Base-by-base conservation (phyloP, 1,140 invertebrate genomes). In the Samia ricini region DNA sequence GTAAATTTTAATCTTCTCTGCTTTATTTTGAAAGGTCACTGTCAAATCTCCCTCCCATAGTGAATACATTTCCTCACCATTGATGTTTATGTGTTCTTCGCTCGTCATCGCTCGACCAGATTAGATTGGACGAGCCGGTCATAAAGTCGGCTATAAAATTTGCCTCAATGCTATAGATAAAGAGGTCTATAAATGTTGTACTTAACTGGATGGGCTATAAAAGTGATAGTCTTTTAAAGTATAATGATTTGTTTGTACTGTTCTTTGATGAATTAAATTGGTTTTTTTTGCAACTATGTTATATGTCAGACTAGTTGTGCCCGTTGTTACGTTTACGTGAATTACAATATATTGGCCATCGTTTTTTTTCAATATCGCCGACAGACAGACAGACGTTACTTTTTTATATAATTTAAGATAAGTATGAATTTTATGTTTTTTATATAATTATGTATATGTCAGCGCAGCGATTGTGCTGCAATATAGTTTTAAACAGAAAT, bases 111-210 rank as follows among this genome's bases (percentile, higher is more conserved):
- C 22, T 52, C 51, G 15, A 52, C 51, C 51, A 52, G 51, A 52
- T 52, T 52, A 52, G 51, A 52, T 52, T 52, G 51, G 51, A 52
- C 22, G 21, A 23, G 51, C 51, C 22, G 51, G 20, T 52, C 51
- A 23, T 52, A 52, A 52, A 52, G 20, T 21, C 7, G 4, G 20
- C 22, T 23, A 23, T 52, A 52, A 52, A 52, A 52, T 52, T 22
- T 23, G 20, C 22, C 22, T 15, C 51, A 23, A 4, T 23, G 51
- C 51, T 52, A 52, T 52, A 52, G 51, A 52, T 52, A 52, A 52
- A 52, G 51, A 52, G 51, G 19, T 23, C 51, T 22, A 22, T 52
- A 52, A 52, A 52, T 52, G 51, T 21, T 52, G 18, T 52, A 52
- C 51, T 52, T 52, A 52, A 52, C 51, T n/a, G 51, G 22, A 52